Base-by-base conservation (phyloP, 1,140 invertebrate genomes). In the Pinna nobilis region DNA sequence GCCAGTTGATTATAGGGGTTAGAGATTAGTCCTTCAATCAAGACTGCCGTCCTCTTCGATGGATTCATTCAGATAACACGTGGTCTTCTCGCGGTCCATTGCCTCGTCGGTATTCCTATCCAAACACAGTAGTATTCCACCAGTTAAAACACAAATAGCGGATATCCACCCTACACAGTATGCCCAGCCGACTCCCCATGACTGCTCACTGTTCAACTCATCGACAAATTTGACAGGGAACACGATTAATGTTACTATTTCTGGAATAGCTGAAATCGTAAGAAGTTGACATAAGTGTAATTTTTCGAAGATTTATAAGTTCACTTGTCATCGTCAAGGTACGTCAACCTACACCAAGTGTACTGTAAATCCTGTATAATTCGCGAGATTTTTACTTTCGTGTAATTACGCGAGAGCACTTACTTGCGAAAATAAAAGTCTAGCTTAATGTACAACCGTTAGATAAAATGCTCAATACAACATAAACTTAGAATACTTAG, bases 161-260 rank as follows among this genome's bases (percentile, higher is more conserved):
- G 55, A 59, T n/a, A 59, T 6, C 7, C 33, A 30, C 18, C 30
- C 55, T 7, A 35, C 30, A 7, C 33, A 18, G 23, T 59, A 59
- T 20, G 55, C 33, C 55, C 55, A 59, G 18, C 55, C 55, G 11
- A 59, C 55, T 3, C 20, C 15, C 55, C 55, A 59, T n/a, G n/a
- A n/a, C 9, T 32, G 30, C 3, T 15, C 55, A 20, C 55, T 33
- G 2, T 59, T 59, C 13, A 59, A 33, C 11, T 59, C 55, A 30
- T 59, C 55, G 11, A 35, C 37, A n/a, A n/a, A 59, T 59, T 59
- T 59, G 9, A 59, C 30, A 33, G 55, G 55, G 11, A 59, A 59
- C 13, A 59, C 37, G 30, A 59, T 59, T 9, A 59, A 30, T 7
- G 55, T 33, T 35, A 59, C 37, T 20, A 59, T 35, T 33, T 59